Percentiles rank a stretch among this genome's conserved stretches.
phyloP scores from a whole-genome alignment of 2,888 invertebrate genomes.

The Habroteleia sp. region DNA sequence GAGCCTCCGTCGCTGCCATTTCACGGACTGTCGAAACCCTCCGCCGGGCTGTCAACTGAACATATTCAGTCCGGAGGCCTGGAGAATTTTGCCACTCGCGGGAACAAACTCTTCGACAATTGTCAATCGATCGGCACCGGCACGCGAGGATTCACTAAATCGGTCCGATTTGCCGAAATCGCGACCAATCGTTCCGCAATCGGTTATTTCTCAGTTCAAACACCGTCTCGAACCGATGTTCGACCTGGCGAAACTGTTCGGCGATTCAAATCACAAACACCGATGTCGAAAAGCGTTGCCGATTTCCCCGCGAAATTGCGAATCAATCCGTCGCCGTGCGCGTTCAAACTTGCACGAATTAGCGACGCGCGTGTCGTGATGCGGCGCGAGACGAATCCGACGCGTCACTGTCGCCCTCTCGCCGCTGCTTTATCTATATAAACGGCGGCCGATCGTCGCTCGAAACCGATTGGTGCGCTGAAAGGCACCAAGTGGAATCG shows the following conservation, averaged over 20 bases:
- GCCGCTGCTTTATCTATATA: slow-evolving; percentile 52
- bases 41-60: slow-evolving; percentile 30
- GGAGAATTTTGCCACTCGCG: background rate
- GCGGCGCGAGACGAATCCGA: slow-evolving; percentile 42
- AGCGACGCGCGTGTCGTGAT: slow-evolving; percentile 5
- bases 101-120: too few relatives aligned
- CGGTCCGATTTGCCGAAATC: too few relatives aligned
- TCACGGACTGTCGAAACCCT: slow-evolving; percentile 2
- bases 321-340: too few relatives aligned
- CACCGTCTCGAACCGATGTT: too few relatives aligned
- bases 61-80: slow-evolving; percentile 17
- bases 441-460: slow-evolving; percentile 55
- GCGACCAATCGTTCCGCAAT: too few relatives aligned
- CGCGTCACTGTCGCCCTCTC: slow-evolving; percentile 48
- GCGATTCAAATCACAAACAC: too few relatives aligned
- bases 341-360: background rate
- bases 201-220: too few relatives aligned
- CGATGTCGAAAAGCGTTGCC: too few relatives aligned
- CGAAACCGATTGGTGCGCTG: slow-evolving; percentile 57
- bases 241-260: too few relatives aligned
- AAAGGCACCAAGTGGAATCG: slow-evolving; percentile 52
- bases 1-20: slow-evolving; percentile 12
- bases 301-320: too few relatives aligned
- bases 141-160: too few relatives aligned
- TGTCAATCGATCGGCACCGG: background rate